Base-by-base conservation (phyloP, 2,888 invertebrate species). In the Gymnosoma rotundatum region DNA sequence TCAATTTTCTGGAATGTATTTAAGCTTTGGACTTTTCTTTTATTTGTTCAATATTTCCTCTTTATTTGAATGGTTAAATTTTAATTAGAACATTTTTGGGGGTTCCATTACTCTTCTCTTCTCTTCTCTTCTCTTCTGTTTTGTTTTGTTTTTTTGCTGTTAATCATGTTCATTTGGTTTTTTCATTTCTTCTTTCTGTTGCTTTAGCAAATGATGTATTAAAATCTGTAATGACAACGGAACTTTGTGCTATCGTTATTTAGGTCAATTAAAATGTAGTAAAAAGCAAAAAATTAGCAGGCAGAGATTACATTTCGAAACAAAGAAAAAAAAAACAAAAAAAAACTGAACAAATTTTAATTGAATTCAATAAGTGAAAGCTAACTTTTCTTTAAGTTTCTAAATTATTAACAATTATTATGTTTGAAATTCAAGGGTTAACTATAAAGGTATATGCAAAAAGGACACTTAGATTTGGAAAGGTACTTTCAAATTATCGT, bases 171-270 rank as follows among this genome's bases (percentile, higher is more conserved):
- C 42, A 42, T 12, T 42, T 58, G 14, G 38, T 66, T 18, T 32
- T 36, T 0, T 1, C 7, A 0, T 50, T 50, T 69, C 38, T 60
- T 20, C 6, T n/a, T n/a, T n/a, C n/a, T n/a, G n/a, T n/a, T n/a
- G n/a, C n/a, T 32, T 32, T 32, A 9, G 50, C 10, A 60, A 69
- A 66, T 66, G 66, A 67, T 73, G 73, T 60, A 60, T 73, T 73
- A 67, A 79, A 73, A 73, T 60, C 58, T 50, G 42, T 52, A 66
- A 58, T 42, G 73, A 66, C 64, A 73, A 60, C 64, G 66, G 25
- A 18, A 42, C 79, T 66, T 36, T 50, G 38, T 72, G 58, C 64
- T 32, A 32, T 32, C 8, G 32, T 5, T 66, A 67, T 79, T 73
- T 73, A 32, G 73, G 79, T 73, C 66, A 73, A 60, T 21, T 64